These are phyloP conservation scores for Lagopus leucura DNA, from an alignment of 2,113 vertebrate species.

Conservation along the genomic window DNA sequence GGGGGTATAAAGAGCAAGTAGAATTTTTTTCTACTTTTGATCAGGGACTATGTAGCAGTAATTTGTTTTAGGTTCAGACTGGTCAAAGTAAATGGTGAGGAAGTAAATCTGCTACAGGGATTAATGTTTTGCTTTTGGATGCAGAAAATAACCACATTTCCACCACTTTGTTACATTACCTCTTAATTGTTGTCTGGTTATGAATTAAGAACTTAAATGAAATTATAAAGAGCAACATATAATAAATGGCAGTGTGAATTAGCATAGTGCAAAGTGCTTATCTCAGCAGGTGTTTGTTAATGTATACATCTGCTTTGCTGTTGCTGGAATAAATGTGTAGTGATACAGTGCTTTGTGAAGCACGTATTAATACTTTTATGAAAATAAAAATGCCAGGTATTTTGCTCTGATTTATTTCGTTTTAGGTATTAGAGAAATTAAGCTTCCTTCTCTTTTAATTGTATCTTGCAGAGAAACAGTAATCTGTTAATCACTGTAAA, in stretches of 20 bases:
- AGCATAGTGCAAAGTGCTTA: neutral
- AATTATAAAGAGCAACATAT: slow-evolving; percentile 1
- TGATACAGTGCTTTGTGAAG: neutral
- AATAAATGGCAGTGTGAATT: neutral
- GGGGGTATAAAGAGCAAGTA: neutral
- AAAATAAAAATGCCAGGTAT: slow-evolving; percentile 55
- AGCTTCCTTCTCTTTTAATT: slow-evolving; percentile 70
- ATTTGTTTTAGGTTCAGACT: neutral
- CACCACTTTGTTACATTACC: neutral
- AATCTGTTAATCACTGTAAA: slow-evolving; percentile 72
- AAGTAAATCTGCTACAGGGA: neutral
- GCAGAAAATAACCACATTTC: neutral
- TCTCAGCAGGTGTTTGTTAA: slow-evolving; percentile 37
- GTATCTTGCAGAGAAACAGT: slow-evolving; percentile 51
- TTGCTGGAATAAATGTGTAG: neutral
- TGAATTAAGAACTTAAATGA: slow-evolving; percentile 18
- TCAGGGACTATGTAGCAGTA: neutral
- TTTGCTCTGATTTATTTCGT: slow-evolving; percentile 45
- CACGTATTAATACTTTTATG: slow-evolving; percentile 10
- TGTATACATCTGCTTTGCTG: neutral
- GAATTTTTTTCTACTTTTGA: neutral
- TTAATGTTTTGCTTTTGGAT: neutral
- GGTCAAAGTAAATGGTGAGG: neutral
- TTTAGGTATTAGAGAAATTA: slow-evolving; percentile 70
- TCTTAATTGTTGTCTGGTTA: slow-evolving; percentile 7